phyloP scores from a whole-genome alignment of 1,140 invertebrate species.

The Geopemphigus sp. region DNA sequence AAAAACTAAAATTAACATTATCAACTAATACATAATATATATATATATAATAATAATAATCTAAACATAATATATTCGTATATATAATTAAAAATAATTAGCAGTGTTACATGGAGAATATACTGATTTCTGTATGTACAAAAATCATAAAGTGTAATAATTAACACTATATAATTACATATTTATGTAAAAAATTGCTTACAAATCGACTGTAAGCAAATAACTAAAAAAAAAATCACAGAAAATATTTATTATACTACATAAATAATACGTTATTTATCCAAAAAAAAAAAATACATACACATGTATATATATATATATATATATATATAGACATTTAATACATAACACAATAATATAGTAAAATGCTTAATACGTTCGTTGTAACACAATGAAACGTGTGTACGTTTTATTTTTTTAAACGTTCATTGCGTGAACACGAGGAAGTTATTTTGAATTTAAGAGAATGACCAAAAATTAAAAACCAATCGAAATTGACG shows the following conservation, averaged over 20 bases:
- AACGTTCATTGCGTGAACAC: too few species aligned
- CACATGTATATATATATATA: neutral
- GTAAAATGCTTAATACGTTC: conserved; percentile 2
- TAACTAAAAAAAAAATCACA: conserved; percentile 37
- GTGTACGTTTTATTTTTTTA: neutral
- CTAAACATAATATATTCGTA: conserved; percentile 3
- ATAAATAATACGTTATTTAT: conserved; percentile 25
- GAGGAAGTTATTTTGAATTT: too few species aligned
- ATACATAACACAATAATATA: neutral
- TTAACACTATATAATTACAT: neutral
- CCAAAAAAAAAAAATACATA: neutral
- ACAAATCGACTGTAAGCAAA: conserved; percentile 8
- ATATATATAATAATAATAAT: conserved; percentile 22
- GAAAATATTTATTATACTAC: conserved; percentile 24
- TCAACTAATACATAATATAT: neutral
- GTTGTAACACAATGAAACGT: neutral
- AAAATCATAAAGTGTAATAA: neutral
- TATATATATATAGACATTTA: conserved; percentile 12
- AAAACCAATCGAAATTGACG: too few species aligned
- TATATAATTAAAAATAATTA: conserved; percentile 27
- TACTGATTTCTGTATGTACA: neutral
- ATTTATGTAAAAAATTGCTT: neutral
- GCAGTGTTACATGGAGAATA: neutral
- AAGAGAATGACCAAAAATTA: too few species aligned
- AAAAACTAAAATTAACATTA: conserved; percentile 24